Conservation (phyloP, 2,113 vertebrate genomes). For the Procavia capensis region DNA sequence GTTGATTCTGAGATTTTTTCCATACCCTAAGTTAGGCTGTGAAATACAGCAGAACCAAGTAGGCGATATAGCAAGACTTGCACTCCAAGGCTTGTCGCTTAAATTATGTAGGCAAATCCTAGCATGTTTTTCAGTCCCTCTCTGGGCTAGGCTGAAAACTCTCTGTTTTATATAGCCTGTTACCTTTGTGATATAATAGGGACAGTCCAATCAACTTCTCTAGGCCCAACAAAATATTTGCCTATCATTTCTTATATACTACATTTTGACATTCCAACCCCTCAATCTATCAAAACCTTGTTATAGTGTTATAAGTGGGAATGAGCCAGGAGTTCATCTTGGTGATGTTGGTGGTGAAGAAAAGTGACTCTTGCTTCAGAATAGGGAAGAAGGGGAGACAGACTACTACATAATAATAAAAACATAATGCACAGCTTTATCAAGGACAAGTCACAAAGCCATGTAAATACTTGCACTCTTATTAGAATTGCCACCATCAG, state of each 20-base stretch:
- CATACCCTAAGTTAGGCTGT: not conserved
- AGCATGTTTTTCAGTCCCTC: not conserved
- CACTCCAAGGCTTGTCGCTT: not conserved
- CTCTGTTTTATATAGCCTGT: not conserved
- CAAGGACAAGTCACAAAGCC: not conserved
- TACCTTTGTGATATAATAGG: not conserved
- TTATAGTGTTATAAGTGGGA: not conserved
- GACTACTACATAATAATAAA: not conserved
- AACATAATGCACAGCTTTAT: not conserved
- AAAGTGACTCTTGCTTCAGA: not conserved
- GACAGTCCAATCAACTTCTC: not conserved
- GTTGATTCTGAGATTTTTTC: constrained; percentile 25
- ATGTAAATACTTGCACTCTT: not conserved
- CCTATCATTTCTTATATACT: not conserved
- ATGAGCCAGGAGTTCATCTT: not conserved
- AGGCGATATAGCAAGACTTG: not conserved
- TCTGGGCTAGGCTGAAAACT: not conserved
- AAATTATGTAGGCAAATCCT: not conserved
- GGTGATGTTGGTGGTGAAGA: not conserved
- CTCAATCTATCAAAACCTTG: not conserved
- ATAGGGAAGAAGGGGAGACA: not conserved
- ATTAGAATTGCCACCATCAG: not conserved
- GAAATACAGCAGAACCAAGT: not conserved
- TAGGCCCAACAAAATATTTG: not conserved
- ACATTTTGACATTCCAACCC: not conserved